Evolutionary conservation across 2,113 vertebrate species (phyloP).

Genomic region (Chaenogobius annularis): DNA sequence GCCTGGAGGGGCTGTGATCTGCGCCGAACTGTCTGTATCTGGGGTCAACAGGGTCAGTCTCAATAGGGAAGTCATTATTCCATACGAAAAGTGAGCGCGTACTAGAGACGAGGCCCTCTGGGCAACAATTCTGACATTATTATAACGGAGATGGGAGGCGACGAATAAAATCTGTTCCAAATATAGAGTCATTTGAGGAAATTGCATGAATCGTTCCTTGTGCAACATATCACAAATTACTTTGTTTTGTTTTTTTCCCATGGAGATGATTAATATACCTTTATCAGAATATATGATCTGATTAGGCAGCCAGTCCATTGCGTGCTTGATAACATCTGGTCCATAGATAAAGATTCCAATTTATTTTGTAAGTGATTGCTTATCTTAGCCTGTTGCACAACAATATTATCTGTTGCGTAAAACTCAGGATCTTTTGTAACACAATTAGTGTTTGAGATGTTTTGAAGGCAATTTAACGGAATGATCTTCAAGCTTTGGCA

Average conservation of each 20-base stretch:
- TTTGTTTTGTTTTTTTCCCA: neutral
- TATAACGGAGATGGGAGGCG: conserved; percentile 22
- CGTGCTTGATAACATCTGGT: neutral
- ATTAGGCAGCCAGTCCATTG: neutral
- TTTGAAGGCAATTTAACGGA: neutral
- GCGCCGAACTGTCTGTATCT: conserved; percentile 68
- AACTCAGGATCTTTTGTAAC: neutral
- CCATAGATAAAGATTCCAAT: neutral
- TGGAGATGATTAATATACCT: neutral
- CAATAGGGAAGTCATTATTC: conserved; percentile 74
- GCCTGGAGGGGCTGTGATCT: conserved; percentile 50
- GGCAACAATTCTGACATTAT: conserved; percentile 32
- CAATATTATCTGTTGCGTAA: neutral
- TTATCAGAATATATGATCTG: too few species aligned
- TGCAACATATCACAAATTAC: neutral
- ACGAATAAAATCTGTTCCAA: conserved; percentile 13
- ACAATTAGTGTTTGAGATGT: neutral
- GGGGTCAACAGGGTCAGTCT: conserved; percentile 59
- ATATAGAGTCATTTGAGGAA: conserved; percentile 5
- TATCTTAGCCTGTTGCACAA: neutral
- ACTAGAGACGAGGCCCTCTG: conserved; percentile 30
- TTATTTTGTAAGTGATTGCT: neutral
- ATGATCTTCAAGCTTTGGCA: neutral
- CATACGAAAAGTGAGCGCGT: conserved; percentile 64
- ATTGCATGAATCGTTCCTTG: neutral